phyloP scores from a whole-genome alignment of 2,113 vertebrate genomes.

The Garra rufa region DNA sequence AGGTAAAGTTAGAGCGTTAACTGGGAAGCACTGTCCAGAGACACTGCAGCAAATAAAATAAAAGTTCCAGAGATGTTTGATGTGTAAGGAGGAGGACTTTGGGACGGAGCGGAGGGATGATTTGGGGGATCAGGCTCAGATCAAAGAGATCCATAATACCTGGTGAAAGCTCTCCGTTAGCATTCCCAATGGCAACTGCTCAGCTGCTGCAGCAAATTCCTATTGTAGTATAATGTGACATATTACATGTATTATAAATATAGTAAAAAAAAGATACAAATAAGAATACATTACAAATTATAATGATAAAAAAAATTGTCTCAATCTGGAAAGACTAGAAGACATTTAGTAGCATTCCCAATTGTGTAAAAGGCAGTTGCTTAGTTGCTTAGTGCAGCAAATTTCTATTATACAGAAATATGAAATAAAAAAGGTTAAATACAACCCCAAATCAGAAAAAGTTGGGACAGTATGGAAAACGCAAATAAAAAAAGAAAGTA shows the following conservation, averaged over 20 bases:
- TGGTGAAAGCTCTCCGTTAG: background rate
- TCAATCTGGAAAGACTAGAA: background rate
- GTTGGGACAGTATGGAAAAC: too few species aligned
- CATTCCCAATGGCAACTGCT: background rate
- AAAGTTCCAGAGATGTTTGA: conserved; percentile 2
- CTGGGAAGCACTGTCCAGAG: conserved; percentile 24
- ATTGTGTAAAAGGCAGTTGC: background rate
- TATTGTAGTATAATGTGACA: background rate
- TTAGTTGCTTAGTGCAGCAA: background rate
- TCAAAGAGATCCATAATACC: conserved; percentile 11
- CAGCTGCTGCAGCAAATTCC: background rate
- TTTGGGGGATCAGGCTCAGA: conserved; percentile 1
- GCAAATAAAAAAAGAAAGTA: too few species aligned
- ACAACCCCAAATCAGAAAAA: too few species aligned
- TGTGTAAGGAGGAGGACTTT: background rate
- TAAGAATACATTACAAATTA: background rate
- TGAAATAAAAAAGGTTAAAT: too few species aligned
- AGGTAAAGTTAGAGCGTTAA: background rate
- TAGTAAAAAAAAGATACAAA: background rate
- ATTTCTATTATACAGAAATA: background rate
- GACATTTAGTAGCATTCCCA: background rate
- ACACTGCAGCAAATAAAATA: background rate
- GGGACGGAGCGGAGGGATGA: background rate
- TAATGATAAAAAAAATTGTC: background rate
- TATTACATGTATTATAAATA: background rate